Base-by-base conservation (phyloP, 2,797 vertebrate genomes). In the Enoplosus armatus region DNA sequence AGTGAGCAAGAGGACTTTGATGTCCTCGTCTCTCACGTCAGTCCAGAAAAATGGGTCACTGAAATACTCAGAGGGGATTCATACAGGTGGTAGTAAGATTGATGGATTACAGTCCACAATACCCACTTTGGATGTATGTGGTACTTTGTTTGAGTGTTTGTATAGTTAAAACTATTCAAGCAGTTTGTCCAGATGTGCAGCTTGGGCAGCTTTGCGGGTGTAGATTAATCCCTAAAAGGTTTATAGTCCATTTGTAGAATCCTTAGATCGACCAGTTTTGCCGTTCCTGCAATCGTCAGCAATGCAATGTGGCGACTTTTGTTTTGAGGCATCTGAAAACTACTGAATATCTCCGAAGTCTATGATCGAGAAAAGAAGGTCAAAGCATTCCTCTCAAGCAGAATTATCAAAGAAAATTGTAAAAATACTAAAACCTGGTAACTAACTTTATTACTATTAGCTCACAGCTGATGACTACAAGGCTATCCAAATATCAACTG, bases 41-140 rank as follows among this genome's bases (percentile, higher is more conserved):
- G 3, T 54, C 7, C 35, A 31, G 53, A 73, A 72, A 89, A 76
- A 43, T 72, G 58, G 72, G 67, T 65, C 80, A 89, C 6, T 45
- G 66, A 56, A 47, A 20, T 54, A 75, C 22, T 79, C 24, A 53
- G 8, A 24, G 31, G 18, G n/a, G 18, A 41, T 51, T 35, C 43
- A 74, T 48, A 47, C 63, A 79, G 64, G 60, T 85, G 66, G 60
- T 27, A 1, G 1, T 29, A 15, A 72, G 20, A 14, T 22, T 33
- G 50, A 56, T 16, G 33, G 54, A 45, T 59, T 60, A n/a, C 8
- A 27, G 14, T 15, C 18, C 24, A 45, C 22, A 12, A 41, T 45
- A 15, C 14, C 15, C 37, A n/a, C 47, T 61, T 18, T 27, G 33
- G 8, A 58, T 12, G 10, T 31, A 31, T 5, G 14, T 12, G 8